Evolutionary conservation across 2,888 invertebrate species (phyloP).

Genomic region (Sussaba pulchella): DNA sequence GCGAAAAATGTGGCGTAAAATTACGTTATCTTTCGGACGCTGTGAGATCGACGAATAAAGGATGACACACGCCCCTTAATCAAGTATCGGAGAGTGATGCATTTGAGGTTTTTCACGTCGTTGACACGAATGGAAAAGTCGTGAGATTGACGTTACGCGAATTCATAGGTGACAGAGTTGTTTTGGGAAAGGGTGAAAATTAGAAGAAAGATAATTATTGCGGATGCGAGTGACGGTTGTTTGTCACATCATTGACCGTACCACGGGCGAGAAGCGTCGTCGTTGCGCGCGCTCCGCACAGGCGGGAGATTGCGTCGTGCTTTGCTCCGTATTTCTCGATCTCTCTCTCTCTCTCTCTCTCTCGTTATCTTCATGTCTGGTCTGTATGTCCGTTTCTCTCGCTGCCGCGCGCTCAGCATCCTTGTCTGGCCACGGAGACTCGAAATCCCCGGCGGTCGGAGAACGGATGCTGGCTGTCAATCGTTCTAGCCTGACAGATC

Average conservation of each 20-base stretch:
- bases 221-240: constrained; percentile 11
- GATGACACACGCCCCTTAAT: too few relatives aligned
- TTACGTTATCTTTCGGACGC: too few relatives aligned
- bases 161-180: too few relatives aligned
- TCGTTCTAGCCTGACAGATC: constrained; percentile 68
- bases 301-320: constrained; percentile 53
- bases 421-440: not conserved
- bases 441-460: not conserved
- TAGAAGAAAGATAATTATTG: not conserved
- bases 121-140: too few relatives aligned
- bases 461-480: constrained; percentile 73
- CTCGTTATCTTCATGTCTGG: not conserved
- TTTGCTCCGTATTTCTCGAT: constrained; percentile 1
- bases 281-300: constrained; percentile 39
- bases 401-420: too few relatives aligned
- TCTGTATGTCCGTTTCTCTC: too few relatives aligned
- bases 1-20: too few relatives aligned
- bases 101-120: too few relatives aligned
- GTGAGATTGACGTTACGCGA: too few relatives aligned
- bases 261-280: constrained; percentile 18
- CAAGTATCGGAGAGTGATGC: too few relatives aligned
- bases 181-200: too few relatives aligned
- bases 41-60: too few relatives aligned
- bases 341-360: not conserved
- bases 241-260: constrained; percentile 46